phyloP scores from a whole-genome alignment of 2,113 vertebrate genomes.

The Etia nguti region DNA sequence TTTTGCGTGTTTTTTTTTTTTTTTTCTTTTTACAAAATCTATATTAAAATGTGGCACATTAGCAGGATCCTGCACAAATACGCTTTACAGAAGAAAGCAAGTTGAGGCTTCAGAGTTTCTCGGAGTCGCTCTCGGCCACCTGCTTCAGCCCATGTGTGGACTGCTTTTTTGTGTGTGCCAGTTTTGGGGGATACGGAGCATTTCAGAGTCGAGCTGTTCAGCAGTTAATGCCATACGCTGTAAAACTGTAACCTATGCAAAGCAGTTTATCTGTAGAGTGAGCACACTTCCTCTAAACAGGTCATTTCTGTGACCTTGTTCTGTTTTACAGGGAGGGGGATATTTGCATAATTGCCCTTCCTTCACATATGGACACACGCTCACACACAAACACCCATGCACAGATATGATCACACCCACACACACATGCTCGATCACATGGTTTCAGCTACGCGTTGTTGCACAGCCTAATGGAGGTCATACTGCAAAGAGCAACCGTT shows the following conservation, averaged over 20 bases:
- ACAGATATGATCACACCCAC: not conserved
- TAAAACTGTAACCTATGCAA: not conserved
- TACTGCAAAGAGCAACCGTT: not conserved
- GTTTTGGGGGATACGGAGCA: not conserved
- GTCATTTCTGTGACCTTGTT: not conserved
- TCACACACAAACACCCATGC: not conserved
- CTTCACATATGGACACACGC: not conserved
- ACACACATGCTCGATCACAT: not conserved
- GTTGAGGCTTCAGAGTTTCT: not conserved
- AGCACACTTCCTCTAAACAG: constrained; percentile 35
- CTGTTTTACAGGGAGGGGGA: not conserved
- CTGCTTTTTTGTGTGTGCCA: fast-evolving
- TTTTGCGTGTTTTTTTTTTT: not conserved
- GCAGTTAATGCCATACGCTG: not conserved
- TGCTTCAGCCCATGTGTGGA: not conserved
- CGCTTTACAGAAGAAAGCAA: not conserved
- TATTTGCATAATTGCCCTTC: constrained; percentile 11
- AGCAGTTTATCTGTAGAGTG: constrained; percentile 1
- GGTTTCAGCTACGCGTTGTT: not conserved
- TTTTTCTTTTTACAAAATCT: not conserved
- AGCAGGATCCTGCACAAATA: not conserved
- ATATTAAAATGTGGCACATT: not conserved
- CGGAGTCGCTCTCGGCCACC: not conserved
- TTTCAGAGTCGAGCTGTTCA: not conserved
- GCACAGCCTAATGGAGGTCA: not conserved